phyloP scores from a whole-genome alignment of 2,888 invertebrate genomes.

The Anticlea derivata region DNA sequence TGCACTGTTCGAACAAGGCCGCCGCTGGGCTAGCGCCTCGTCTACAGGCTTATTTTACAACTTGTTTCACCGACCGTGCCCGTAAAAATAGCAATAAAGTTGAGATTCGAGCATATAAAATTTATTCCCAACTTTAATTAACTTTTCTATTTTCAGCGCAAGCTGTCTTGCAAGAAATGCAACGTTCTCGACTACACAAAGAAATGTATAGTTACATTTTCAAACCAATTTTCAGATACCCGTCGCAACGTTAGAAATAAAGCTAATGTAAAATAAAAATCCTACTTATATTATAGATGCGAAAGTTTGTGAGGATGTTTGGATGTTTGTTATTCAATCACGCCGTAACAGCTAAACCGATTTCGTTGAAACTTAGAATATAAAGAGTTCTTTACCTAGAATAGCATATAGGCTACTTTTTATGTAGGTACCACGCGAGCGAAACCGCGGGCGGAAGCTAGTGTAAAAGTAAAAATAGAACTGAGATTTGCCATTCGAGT shows the following conservation, averaged over 20 bases:
- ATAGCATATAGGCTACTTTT: too few species aligned
- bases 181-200: conserved; percentile 19
- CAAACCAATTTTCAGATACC: conserved; percentile 10
- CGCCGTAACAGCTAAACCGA: too few species aligned
- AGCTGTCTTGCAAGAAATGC: conserved; percentile 31
- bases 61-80: conserved; percentile 27
- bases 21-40: conserved; percentile 19
- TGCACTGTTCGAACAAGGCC: conserved; percentile 10
- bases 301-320: too few species aligned
- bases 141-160: conserved; percentile 32
- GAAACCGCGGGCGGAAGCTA: too few species aligned
- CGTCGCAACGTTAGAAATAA: background rate
- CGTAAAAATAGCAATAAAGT: conserved; percentile 40
- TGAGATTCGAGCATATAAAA: conserved; percentile 36
- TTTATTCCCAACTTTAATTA: conserved; percentile 35
- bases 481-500: too few species aligned
- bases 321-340: too few species aligned
- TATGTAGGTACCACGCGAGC: too few species aligned
- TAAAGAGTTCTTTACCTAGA: too few species aligned
- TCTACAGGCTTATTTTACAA: conserved; percentile 35
- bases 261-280: too few species aligned
- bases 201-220: conserved; percentile 15
- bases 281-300: too few species aligned
- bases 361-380: too few species aligned
- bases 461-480: too few species aligned